Conservation (phyloP, 2,797 vertebrate species). For the Ctenopoma kingsleyae region DNA sequence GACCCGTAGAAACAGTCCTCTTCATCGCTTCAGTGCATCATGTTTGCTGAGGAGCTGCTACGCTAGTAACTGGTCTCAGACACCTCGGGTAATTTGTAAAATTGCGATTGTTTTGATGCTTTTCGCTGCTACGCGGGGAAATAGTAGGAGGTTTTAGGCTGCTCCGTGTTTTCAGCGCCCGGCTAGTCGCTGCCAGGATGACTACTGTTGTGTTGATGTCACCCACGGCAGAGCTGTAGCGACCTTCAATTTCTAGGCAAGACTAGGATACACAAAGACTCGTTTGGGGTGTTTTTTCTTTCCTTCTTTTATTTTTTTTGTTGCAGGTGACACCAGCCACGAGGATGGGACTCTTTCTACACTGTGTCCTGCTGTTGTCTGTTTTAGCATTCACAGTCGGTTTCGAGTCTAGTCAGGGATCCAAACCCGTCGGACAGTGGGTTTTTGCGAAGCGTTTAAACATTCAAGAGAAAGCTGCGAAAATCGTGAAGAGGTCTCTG, state of each 20-base stretch:
- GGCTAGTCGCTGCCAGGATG: constrained; percentile 73
- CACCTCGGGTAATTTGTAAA: not conserved
- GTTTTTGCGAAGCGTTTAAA: constrained; percentile 53
- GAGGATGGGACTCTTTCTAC: constrained; percentile 75
- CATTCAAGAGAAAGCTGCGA: constrained; percentile 44
- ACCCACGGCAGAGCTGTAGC: constrained; percentile 73
- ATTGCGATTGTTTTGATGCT: not conserved
- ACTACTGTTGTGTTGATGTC: constrained; percentile 80
- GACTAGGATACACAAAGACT: constrained; percentile 65
- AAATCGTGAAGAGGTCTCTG: constrained; percentile 60
- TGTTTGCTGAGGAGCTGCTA: constrained; percentile 41
- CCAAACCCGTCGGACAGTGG: constrained; percentile 37
- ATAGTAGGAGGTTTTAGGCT: constrained; percentile 1
- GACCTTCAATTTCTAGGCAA: constrained; percentile 72
- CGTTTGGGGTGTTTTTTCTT: not conserved
- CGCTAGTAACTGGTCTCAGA: constrained; percentile 19
- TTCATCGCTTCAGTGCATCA: constrained; percentile 44
- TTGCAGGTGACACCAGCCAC: constrained; percentile 9
- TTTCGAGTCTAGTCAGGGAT: constrained; percentile 60
- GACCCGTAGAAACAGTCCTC: constrained; percentile 50
- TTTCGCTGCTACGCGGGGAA: not conserved
- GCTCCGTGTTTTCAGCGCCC: constrained; percentile 49
- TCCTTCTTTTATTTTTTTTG: constrained; percentile 2
- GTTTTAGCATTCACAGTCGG: constrained; percentile 60
- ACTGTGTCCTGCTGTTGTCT: constrained; percentile 63